Conservation (phyloP, 2,888 invertebrate genomes). For the Andrena fulva region DNA sequence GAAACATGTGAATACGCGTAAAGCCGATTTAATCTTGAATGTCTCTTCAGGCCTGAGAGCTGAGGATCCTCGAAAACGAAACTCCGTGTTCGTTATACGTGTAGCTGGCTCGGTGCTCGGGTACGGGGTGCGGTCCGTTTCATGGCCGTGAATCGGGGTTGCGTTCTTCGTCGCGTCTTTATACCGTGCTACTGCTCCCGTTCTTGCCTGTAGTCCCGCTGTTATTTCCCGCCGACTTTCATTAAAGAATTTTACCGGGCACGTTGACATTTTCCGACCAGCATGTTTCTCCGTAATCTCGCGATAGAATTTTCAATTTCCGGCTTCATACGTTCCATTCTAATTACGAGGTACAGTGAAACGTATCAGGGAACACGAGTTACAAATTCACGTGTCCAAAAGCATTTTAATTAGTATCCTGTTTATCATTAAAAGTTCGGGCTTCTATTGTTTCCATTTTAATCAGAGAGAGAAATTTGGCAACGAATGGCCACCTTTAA, state of each 20-base stretch:
- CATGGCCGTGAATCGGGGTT: constrained; percentile 1
- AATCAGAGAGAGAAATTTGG: constrained; percentile 1
- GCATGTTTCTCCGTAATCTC: neutral
- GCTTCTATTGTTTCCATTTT: neutral
- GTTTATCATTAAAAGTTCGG: neutral
- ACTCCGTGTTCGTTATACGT: constrained; percentile 22
- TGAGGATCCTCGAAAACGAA: constrained; percentile 48
- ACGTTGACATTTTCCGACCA: neutral
- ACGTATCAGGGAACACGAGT: neutral
- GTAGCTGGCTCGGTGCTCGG: neutral
- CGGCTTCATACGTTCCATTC: neutral
- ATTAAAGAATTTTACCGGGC: neutral
- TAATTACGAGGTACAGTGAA: neutral
- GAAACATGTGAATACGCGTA: constrained; percentile 43
- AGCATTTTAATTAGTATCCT: too few species aligned
- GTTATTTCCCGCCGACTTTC: too few species aligned
- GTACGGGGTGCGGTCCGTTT: neutral
- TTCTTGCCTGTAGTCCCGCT: neutral
- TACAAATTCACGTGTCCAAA: neutral
- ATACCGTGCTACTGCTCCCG: neutral
- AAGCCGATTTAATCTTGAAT: constrained; percentile 54
- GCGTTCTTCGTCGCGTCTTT: neutral
- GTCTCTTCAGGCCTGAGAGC: constrained; percentile 10
- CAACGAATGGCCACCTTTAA: neutral
- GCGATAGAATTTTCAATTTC: neutral